These are phyloP conservation scores for Hylaea fasciaria DNA, from an alignment of 2,888 invertebrate species.

Conservation along the genomic window DNA sequence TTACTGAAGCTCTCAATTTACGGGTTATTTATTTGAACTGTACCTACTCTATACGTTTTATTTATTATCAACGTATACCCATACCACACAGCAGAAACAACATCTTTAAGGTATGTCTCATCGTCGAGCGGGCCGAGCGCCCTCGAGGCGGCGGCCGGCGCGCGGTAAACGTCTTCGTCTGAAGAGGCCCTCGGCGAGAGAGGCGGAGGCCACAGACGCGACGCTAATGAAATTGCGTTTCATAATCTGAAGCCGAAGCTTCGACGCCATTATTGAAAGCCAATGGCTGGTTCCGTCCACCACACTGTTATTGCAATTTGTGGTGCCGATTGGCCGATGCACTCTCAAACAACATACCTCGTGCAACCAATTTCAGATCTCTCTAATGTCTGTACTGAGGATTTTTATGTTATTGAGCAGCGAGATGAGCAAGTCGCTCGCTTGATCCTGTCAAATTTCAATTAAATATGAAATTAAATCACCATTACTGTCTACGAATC, in stretches of 20 bases:
- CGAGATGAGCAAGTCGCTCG: no score
- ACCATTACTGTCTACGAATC: no score
- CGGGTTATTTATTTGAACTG: not conserved
- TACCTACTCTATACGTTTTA: no score
- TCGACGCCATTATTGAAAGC: not conserved
- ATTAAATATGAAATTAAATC: no score
- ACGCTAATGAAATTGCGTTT: slow-evolving; percentile 22
- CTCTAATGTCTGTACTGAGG: no score
- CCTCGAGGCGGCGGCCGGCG: not conserved
- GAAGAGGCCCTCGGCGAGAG: slow-evolving; percentile 23
- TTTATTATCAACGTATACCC: not conserved
- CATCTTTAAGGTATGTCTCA: not conserved
- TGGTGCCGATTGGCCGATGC: no score
- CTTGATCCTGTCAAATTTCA: no score
- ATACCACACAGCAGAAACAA: not conserved
- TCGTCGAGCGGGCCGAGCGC: slow-evolving; percentile 1
- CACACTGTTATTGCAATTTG: not conserved
- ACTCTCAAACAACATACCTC: no score
- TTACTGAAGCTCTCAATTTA: no score
- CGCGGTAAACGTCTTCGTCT: slow-evolving; percentile 19
- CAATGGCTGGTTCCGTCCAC: not conserved
- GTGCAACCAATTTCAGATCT: no score
- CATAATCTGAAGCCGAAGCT: slow-evolving; percentile 14
- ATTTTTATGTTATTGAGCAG: no score
- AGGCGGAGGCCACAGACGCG: not conserved